These are phyloP conservation scores for Cotesia vestalis DNA, from an alignment of 1,140 invertebrate species.

Conservation along the genomic window DNA sequence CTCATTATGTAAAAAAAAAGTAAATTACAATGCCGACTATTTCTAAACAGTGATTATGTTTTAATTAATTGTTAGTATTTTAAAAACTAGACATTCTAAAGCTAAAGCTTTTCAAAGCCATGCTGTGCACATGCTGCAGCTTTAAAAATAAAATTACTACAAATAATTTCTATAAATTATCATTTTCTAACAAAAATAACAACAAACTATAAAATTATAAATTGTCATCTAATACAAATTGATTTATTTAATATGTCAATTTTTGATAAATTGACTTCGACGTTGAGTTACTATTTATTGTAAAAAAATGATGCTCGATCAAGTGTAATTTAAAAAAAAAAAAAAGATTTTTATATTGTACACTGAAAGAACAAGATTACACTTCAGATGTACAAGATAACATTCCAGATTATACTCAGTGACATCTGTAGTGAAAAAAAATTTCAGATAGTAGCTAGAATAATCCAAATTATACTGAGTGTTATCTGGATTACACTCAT, in stretches of 20 bases:
- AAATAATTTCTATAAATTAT: neutral
- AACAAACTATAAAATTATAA: neutral
- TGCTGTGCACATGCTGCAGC: conserved; percentile 59
- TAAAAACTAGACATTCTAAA: neutral
- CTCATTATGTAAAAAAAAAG: too few relatives aligned
- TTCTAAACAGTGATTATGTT: neutral
- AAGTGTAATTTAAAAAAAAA: neutral
- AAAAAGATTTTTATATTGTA: too few relatives aligned
- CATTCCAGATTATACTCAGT: too few relatives aligned
- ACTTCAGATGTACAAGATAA: too few relatives aligned
- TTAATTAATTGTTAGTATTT: neutral
- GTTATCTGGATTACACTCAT: too few relatives aligned
- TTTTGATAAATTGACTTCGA: neutral
- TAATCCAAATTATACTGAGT: too few relatives aligned
- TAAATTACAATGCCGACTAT: conserved; percentile 27
- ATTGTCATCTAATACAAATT: neutral
- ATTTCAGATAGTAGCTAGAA: too few relatives aligned
- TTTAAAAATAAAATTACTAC: conserved; percentile 19
- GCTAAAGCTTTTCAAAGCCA: conserved; percentile 48
- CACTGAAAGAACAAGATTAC: too few relatives aligned
- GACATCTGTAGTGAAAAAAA: too few relatives aligned
- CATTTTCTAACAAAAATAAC: neutral
- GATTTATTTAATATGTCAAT: neutral
- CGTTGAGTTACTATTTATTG: neutral
- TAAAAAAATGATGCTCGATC: neutral